These are phyloP conservation scores for Nansenia antarctica DNA, from an alignment of 2,113 vertebrate species.

Conservation along the genomic window DNA sequence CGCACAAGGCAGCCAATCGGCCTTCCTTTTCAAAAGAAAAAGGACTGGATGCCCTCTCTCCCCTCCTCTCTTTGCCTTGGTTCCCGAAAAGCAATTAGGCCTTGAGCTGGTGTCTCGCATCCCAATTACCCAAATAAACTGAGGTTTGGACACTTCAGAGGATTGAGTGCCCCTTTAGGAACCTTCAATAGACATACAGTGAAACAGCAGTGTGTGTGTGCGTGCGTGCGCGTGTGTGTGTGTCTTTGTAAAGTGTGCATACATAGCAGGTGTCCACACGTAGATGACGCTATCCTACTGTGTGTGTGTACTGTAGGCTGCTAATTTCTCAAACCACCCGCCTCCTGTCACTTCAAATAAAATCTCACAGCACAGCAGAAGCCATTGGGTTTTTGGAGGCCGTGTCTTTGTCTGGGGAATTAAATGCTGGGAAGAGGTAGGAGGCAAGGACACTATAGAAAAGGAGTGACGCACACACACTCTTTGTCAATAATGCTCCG, in stretches of 20 bases:
- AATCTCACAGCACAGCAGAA: not conserved
- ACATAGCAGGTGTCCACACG: not conserved
- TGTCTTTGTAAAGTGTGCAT: not conserved
- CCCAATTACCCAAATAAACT: conserved; percentile 16
- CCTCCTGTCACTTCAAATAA: not conserved
- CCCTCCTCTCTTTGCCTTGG: conserved; percentile 19
- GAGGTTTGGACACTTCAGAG: conserved; percentile 18
- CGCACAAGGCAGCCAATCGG: not conserved
- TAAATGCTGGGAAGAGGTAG: not conserved
- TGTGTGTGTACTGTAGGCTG: not conserved
- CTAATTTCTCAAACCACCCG: not conserved
- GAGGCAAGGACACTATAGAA: not conserved
- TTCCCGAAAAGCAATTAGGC: conserved; percentile 39
- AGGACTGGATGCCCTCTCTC: not conserved
- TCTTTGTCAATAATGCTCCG: conserved; percentile 5
- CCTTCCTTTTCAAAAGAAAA: conserved; percentile 7
- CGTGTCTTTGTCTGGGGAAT: not conserved
- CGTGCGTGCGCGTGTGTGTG: not conserved
- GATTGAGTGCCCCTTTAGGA: conserved; percentile 2
- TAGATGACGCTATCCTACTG: not conserved
- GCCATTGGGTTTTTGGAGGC: not conserved
- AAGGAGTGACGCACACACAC: not conserved
- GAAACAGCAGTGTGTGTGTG: conserved; percentile 13
- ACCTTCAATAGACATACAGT: conserved; percentile 15
- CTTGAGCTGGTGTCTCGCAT: conserved; percentile 33